Evolutionary conservation across 2,797 vertebrate genomes (phyloP).

Genomic region (Tamandua tetradactyla): DNA sequence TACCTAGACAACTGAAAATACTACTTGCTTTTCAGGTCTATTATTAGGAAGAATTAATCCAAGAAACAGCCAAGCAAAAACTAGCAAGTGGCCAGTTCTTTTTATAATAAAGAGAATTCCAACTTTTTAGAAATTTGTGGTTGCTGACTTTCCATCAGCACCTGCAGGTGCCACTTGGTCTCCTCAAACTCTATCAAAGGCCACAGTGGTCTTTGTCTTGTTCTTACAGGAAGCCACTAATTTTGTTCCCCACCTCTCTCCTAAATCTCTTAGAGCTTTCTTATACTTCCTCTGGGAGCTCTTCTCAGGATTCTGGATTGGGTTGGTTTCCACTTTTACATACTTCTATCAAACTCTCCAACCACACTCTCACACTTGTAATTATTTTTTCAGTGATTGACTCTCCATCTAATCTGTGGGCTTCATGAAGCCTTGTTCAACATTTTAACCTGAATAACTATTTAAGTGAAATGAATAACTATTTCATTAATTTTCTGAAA

Average conservation of each 20-base stretch:
- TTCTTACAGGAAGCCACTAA: neutral
- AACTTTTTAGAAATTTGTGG: neutral
- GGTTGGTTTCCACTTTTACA: neutral
- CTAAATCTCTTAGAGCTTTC: rapidly evolving
- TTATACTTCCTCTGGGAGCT: neutral
- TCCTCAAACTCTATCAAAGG: neutral
- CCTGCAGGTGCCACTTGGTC: neutral
- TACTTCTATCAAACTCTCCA: neutral
- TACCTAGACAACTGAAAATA: neutral
- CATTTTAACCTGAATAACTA: too few species aligned
- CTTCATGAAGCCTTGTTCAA: neutral
- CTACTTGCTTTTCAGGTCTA: neutral
- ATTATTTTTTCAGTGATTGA: neutral
- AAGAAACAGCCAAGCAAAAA: neutral
- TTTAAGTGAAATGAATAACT: too few species aligned
- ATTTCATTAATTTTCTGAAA: too few species aligned
- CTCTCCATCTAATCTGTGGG: neutral
- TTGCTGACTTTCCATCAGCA: neutral
- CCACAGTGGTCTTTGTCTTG: neutral
- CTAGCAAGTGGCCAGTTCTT: neutral
- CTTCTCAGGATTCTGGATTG: neutral
- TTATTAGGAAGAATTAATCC: neutral
- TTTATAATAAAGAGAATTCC: neutral
- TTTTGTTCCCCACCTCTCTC: neutral
- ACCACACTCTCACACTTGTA: neutral